Conservation (phyloP, 2,797 vertebrate species). For the Sebastes wilsoni region DNA sequence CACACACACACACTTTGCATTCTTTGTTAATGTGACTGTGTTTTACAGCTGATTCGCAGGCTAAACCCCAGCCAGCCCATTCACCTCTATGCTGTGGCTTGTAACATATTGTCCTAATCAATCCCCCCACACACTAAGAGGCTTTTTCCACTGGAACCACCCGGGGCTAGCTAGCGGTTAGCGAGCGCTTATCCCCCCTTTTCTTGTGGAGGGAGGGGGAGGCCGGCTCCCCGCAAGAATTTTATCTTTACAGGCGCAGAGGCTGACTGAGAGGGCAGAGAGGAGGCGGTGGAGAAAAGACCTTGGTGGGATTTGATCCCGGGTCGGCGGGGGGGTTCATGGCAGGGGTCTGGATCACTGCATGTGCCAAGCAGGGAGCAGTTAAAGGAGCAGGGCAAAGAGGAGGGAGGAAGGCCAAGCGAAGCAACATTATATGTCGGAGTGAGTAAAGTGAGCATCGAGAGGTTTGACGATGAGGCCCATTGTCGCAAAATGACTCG, state of each 20-base stretch:
- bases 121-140: conserved; percentile 70
- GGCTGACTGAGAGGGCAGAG: conserved; percentile 39
- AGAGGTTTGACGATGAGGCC: not conserved
- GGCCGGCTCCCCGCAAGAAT: conserved; percentile 36
- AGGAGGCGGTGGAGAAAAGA: conserved; percentile 32
- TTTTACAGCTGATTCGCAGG: conserved; percentile 59
- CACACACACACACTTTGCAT: not conserved
- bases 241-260: conserved; percentile 59
- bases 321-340: conserved; percentile 25
- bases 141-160: conserved; percentile 58
- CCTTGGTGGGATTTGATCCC: conserved; percentile 28
- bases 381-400: not conserved
- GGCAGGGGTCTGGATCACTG: conserved; percentile 2
- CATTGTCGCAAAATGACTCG: not conserved
- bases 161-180: conserved; percentile 45
- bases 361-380: not conserved
- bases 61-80: conserved; percentile 31
- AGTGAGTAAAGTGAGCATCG: conserved; percentile 1
- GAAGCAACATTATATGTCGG: not conserved
- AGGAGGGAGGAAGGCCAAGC: not conserved
- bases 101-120: conserved; percentile 71
- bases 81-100: conserved; percentile 53
- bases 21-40: conserved; percentile 37
- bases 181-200: conserved; percentile 51
- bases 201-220: conserved; percentile 40